Base-by-base conservation (phyloP, 2,888 invertebrate genomes). In the Oscheius sp. region DNA sequence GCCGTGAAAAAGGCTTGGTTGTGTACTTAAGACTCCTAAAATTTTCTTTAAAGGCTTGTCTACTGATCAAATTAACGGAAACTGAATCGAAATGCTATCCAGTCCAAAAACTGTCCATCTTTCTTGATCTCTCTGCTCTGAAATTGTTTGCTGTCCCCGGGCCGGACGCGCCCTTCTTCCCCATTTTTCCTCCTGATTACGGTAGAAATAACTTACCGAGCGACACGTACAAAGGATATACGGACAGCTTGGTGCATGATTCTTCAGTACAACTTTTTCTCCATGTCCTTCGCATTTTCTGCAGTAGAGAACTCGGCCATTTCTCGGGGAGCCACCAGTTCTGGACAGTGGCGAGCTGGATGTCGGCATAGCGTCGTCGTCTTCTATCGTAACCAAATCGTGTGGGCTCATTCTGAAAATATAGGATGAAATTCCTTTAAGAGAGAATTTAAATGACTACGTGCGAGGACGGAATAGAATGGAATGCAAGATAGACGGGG, bases 241-340 rank as follows among this genome's bases (percentile, higher is more conserved):
- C 2, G 85, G 85, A 49, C 85, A 85, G 23, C 78, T 76, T 7
- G 85, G 82, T 1, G 85, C 80, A 58, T 85, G 85, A 41, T 84
- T 83, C 73, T 85, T 85, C 49, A 85, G 75, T 18, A 81, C 77
- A 29, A 79, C 79, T 59, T 81, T 78, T 46, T 76, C 74, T 2
- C 85, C 85, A 64, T 85, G 85, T 46, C 84, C 84, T 55, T 84
- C 84, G 58, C 85, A 85, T 68, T 85, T 85, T 69, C 85, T 74
- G 64, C 85, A 85, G 73, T 81, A 81, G 41, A 81, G 69, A 0
- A 81, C 63, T 1, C 81, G 72, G 18, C 81, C 81, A 52, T 16
- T 35, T 2, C 69, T 27, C 9, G 69, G 55, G 16, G 29, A 41
- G 12, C 69, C 55, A 2, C 55, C 43, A 12, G 18, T 53, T 29